Conservation (phyloP, 2,113 vertebrate species). For the Lichenostomus cassidix region DNA sequence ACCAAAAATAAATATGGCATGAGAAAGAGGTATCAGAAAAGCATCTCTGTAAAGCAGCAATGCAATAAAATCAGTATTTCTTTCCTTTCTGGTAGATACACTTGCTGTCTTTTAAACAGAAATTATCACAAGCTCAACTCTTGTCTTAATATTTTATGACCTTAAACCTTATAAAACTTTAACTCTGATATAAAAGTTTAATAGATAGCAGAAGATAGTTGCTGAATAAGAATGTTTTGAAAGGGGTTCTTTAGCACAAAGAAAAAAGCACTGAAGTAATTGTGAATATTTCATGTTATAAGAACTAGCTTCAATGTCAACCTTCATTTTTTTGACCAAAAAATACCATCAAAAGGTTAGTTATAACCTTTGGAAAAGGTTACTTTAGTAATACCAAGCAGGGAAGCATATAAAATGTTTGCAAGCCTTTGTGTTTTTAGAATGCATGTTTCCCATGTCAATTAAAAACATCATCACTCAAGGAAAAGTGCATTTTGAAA, state of each 20-base stretch:
- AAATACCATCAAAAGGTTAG: background rate
- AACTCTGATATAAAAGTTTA: slow-evolving; percentile 73
- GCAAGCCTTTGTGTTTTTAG: background rate
- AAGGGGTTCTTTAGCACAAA: slow-evolving; percentile 26
- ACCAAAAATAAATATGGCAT: background rate
- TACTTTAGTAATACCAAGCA: background rate
- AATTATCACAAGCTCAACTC: slow-evolving; percentile 21
- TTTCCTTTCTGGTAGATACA: background rate
- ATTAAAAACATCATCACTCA: background rate
- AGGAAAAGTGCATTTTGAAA: background rate
- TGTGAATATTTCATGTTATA: slow-evolving; percentile 64
- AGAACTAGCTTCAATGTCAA: slow-evolving; percentile 23
- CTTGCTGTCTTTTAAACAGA: slow-evolving; percentile 25
- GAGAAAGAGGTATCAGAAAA: background rate
- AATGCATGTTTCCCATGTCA: background rate
- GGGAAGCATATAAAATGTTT: background rate
- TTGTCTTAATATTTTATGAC: slow-evolving; percentile 76
- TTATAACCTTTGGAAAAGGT: slow-evolving; percentile 30
- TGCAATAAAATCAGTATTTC: background rate
- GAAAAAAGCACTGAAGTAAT: slow-evolving; percentile 35
- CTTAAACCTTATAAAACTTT: slow-evolving; percentile 75
- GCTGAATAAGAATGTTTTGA: slow-evolving; percentile 60
- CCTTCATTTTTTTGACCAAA: background rate
- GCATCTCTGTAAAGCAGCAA: background rate
- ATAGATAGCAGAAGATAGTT: slow-evolving; percentile 49